Base-by-base conservation (phyloP, 2,113 vertebrate genomes). In the Callocephalon fimbriatum region DNA sequence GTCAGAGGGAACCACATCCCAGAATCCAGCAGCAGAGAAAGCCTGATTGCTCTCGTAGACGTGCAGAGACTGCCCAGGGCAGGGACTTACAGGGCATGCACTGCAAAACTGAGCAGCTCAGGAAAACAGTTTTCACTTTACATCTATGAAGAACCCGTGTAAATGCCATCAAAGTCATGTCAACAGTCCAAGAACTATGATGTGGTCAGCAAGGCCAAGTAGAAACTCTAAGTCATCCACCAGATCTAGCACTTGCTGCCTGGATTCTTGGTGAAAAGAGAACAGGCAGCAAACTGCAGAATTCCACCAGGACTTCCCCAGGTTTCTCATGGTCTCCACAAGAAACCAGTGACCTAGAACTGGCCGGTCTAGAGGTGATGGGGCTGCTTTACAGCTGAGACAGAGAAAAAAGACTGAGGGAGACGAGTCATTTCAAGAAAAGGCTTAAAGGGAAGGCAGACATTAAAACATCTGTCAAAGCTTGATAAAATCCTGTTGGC, bases 401-500 rank as follows among this genome's bases (percentile, higher is more conserved):
- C 42, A 45, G 4, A 72, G 23, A 37, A 32, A 38, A 53, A 65
- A 89, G 70, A 38, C 38, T 32, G 22, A 88, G 53, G 17, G 22
- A 80, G 12, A 61, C 3, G 19, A 62, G 26, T 45, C 1, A 1
- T 66, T 81, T 83, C 25, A 90, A 88, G 70, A 56, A 48, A n/a
- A 37, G 37, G 45, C 51, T 83, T 58, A 45, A 0, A 73, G 53
- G 48, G 37, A 82, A 91, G 9, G 15, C 50, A 92, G 85, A 92
- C 66, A 66, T 58, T 9, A 93, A 3, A 19, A 37, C 0, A 3
- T 58, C 59, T 72, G 32, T 42, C 71, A 65, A 76, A 77, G 66
- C 53, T 35, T 73, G 47, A 58, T 53, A 67, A 93, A 96, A 85
- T 32, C 35, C 66, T 66, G 48, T 12, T 94, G 91, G 81, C 90